Evolutionary conservation across 53 echinoderm and acorn worm genomes (phyloP), one percentile per base, ranked within the genome.

Genomic region (Crossaster papposus): DNA sequence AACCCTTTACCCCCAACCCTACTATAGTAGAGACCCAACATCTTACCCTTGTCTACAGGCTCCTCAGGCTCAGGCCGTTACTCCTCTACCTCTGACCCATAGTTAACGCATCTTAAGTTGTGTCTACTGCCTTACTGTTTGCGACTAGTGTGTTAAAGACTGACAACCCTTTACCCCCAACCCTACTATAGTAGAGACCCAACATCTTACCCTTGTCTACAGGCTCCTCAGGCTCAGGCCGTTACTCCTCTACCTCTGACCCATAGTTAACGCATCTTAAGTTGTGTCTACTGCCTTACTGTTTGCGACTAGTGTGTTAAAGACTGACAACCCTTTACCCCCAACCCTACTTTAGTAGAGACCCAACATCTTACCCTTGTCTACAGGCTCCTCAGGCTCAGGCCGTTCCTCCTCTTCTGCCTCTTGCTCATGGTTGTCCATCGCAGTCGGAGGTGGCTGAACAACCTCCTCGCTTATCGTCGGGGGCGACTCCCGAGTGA

Each of bases 41-140:
- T 53, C 86, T 86, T 30, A 94, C 94, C 80, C 53, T 91, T 94
- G 80, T 91, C 91, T 22, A 92, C 89, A 32, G 92, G 96, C 54
- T 95, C 96, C 86, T 96, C 94, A 4, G 87, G 92, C 63, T 86
- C 73, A 14, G 94, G 92, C 78, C 94, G 85, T 78, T 96, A 93
- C 31, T 74, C 82, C 72, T 94, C 96, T 17, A 82, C 51, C 44
- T 90, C 92, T 36, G 70, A 78, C 54, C 94, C 88, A 30, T 95
- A 94, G 72, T 95, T 95, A n/a, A n/a, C n/a, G n/a, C n/a, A n/a
- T n/a, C n/a, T n/a, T n/a, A n/a, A n/a, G n/a, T n/a, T n/a, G n/a
- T n/a, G n/a, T n/a, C n/a, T n/a, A n/a, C n/a, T n/a, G n/a, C n/a
- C n/a, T n/a, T n/a, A n/a, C n/a, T n/a, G n/a, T n/a, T n/a, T n/a